phyloP scores from a whole-genome alignment of 2,888 invertebrate genomes.

The Endotricha flammealis region DNA sequence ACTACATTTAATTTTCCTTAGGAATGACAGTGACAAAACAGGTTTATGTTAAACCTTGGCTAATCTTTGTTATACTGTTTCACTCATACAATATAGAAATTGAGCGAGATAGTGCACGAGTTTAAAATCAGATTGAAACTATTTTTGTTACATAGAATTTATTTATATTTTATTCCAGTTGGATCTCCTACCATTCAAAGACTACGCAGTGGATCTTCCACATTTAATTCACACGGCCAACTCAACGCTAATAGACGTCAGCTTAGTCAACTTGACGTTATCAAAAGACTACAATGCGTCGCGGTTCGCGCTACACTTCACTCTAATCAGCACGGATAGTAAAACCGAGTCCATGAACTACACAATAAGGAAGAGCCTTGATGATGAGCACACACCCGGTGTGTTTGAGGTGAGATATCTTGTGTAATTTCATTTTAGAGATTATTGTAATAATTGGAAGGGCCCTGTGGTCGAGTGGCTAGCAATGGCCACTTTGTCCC shows the following conservation, averaged over 20 bases:
- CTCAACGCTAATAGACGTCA: slow-evolving; percentile 80
- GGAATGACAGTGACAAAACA: no score
- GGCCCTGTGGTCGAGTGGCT: no score
- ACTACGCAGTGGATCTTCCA: slow-evolving; percentile 75
- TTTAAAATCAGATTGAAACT: no score
- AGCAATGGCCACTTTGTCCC: no score
- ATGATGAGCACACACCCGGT: slow-evolving; percentile 87
- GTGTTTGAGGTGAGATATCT: slow-evolving; percentile 83
- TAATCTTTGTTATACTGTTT: no score
- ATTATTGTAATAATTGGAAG: no score
- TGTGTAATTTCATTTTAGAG: no score
- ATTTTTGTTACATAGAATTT: background rate
- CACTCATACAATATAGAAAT: no score
- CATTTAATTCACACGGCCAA: slow-evolving; percentile 82
- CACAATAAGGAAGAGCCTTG: slow-evolving; percentile 75
- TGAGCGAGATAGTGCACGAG: no score
- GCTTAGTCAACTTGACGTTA: slow-evolving; percentile 72
- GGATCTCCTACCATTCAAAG: slow-evolving; percentile 57
- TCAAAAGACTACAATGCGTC: slow-evolving; percentile 68
- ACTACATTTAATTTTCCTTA: no score
- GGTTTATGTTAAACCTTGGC: no score
- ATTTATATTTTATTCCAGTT: slow-evolving; percentile 56
- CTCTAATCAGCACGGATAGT: slow-evolving; percentile 70
- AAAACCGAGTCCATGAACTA: slow-evolving; percentile 50
- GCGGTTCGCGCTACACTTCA: slow-evolving; percentile 79